Percentiles rank a stretch among this genome's conserved stretches.
phyloP scores from a whole-genome alignment of 2,888 invertebrate species.

The Eristalis pertinax region DNA sequence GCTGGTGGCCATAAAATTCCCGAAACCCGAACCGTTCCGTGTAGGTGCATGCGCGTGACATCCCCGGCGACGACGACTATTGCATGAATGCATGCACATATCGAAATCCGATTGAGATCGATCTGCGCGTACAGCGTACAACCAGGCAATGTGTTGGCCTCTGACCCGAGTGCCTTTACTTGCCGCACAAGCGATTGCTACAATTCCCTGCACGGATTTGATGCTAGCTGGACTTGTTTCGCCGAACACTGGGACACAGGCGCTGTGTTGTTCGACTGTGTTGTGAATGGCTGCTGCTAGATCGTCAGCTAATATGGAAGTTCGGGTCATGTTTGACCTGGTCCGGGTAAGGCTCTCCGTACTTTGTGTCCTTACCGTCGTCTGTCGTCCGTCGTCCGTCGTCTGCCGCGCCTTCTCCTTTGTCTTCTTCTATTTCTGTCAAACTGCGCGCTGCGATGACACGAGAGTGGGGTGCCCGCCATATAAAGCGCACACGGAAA shows the following conservation, averaged over 20 bases:
- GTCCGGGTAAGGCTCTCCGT: slow-evolving; percentile 35
- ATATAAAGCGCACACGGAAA: slow-evolving; percentile 46
- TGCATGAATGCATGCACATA: slow-evolving; percentile 17
- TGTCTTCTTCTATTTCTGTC: slow-evolving; percentile 60
- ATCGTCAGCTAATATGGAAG: slow-evolving; percentile 71
- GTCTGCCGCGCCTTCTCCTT: not conserved
- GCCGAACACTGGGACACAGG: slow-evolving; percentile 26
- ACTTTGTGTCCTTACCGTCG: slow-evolving; percentile 13
- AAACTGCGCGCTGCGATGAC: slow-evolving; percentile 51
- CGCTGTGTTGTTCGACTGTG: slow-evolving; percentile 40
- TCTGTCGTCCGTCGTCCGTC: not conserved
- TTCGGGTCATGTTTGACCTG: slow-evolving; percentile 70
- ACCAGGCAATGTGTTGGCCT: slow-evolving; percentile 63
- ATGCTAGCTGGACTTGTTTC: slow-evolving; percentile 4
- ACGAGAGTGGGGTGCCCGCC: slow-evolving; percentile 30
- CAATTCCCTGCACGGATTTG: slow-evolving; percentile 65
- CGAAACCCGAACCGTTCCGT: slow-evolving; percentile 53
- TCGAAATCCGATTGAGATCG: slow-evolving; percentile 65
- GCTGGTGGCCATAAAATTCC: not conserved
- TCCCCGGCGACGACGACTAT: not conserved
- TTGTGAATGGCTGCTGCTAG: slow-evolving; percentile 56
- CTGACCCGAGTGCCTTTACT: slow-evolving; percentile 46
- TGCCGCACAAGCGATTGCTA: slow-evolving; percentile 24
- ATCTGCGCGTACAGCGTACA: slow-evolving; percentile 22
- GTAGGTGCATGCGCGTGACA: slow-evolving; percentile 39